Evolutionary conservation across 2,888 invertebrate species (phyloP).

Genomic region (Lasioglossum zephyrum): DNA sequence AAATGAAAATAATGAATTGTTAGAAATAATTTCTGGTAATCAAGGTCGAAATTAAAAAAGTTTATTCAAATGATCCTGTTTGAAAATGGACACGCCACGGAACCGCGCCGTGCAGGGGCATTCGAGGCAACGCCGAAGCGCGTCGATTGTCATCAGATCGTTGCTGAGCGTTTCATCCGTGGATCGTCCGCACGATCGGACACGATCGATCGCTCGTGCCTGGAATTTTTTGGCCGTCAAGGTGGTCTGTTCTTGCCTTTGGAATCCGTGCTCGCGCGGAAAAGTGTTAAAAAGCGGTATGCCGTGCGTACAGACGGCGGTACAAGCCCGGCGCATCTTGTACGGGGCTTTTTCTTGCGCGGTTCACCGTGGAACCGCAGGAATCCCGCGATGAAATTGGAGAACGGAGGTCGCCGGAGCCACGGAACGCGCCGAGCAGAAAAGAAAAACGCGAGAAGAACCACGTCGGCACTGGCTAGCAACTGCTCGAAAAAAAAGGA

Average conservation of each 20-base stretch:
- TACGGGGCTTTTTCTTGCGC: slow-evolving; percentile 55
- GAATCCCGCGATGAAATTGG: slow-evolving; percentile 66
- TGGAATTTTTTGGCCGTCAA: slow-evolving; percentile 4
- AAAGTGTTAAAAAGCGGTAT: slow-evolving; percentile 50
- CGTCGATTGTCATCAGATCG: not conserved
- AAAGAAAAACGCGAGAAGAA: not conserved
- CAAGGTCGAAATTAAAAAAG: not conserved
- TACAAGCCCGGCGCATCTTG: slow-evolving; percentile 64
- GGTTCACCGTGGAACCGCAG: slow-evolving; percentile 69
- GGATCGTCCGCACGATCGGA: slow-evolving; percentile 10
- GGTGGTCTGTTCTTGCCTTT: not conserved
- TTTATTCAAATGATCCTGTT: not conserved
- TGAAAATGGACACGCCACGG: not conserved
- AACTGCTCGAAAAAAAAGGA: not conserved
- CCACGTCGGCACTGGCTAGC: not conserved
- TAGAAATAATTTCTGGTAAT: too few relatives aligned
- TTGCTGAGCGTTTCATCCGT: not conserved
- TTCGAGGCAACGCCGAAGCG: not conserved
- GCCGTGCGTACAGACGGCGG: slow-evolving; percentile 55
- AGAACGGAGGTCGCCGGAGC: slow-evolving; percentile 34
- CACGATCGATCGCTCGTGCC: slow-evolving; percentile 36
- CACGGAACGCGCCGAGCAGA: slow-evolving; percentile 3
- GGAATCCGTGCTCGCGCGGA: slow-evolving; percentile 16
- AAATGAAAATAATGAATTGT: too few relatives aligned
- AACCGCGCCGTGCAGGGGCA: not conserved